phyloP scores from a whole-genome alignment of 2,797 vertebrate genomes.

The Sylvia borin region DNA sequence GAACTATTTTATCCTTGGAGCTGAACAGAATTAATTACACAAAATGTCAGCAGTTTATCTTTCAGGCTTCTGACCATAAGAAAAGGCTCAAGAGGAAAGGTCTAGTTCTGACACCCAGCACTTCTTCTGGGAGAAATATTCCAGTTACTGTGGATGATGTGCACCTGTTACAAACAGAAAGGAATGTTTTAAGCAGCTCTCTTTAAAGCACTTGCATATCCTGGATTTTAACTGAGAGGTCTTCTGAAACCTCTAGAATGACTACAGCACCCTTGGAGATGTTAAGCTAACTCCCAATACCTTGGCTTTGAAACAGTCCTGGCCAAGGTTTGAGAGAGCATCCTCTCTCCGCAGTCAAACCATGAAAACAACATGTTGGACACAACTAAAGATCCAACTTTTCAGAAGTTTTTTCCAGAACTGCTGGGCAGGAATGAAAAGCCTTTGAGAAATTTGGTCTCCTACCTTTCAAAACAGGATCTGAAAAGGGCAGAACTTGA shows the following conservation, averaged over 20 bases:
- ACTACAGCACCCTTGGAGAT: background rate
- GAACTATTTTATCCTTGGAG: background rate
- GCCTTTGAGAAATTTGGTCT: background rate
- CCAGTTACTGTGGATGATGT: background rate
- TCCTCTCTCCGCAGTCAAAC: background rate
- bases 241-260: background rate
- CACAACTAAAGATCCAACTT: background rate
- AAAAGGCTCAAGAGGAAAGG: background rate
- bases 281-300: background rate
- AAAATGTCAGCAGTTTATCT: background rate
- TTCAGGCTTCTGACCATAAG: background rate
- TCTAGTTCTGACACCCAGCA: background rate
- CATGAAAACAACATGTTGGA: background rate
- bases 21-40: background rate
- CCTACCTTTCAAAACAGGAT: background rate
- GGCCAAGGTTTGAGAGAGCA: background rate
- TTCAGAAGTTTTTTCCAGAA: background rate
- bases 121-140: background rate
- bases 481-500: background rate
- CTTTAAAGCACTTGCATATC: background rate
- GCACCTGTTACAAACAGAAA: background rate
- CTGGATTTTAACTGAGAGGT: background rate
- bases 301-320: background rate
- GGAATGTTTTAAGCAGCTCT: background rate
- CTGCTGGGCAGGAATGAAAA: background rate